Evolutionary conservation across 2,113 vertebrate species (phyloP).

Genomic region (Phaethornis superciliosus): DNA sequence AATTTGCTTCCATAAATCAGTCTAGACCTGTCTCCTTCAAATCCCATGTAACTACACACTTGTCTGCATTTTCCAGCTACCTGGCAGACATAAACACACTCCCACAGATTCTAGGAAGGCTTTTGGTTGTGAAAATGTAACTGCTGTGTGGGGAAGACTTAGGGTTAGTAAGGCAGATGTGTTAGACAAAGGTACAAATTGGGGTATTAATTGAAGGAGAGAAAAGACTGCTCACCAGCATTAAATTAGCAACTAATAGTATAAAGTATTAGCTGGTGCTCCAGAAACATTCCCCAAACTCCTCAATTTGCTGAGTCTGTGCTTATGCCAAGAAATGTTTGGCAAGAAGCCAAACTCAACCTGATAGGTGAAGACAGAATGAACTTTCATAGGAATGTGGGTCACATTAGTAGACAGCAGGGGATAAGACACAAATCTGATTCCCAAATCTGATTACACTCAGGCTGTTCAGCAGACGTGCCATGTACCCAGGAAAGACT

Average conservation of each 20-base stretch:
- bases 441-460: neutral
- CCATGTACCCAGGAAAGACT: neutral
- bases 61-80: neutral
- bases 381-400: neutral
- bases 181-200: constrained; percentile 12
- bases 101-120: neutral
- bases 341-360: constrained; percentile 8
- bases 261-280: constrained; percentile 23
- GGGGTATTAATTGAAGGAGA: neutral
- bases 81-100: neutral
- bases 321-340: neutral
- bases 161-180: neutral
- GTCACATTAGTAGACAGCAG: neutral
- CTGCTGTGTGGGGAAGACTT: neutral
- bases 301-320: neutral
- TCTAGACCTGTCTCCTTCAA: neutral
- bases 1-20: constrained; percentile 6
- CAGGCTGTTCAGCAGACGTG: neutral
- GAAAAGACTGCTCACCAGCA: neutral
- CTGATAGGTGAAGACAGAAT: constrained; percentile 1
- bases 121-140: neutral
- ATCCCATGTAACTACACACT: neutral
- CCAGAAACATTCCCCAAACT: constrained; percentile 7
- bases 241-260: constrained; percentile 20
- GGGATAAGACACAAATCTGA: neutral